Base-by-base conservation (phyloP, 2,797 vertebrate species). In the Sebastes itinus region DNA sequence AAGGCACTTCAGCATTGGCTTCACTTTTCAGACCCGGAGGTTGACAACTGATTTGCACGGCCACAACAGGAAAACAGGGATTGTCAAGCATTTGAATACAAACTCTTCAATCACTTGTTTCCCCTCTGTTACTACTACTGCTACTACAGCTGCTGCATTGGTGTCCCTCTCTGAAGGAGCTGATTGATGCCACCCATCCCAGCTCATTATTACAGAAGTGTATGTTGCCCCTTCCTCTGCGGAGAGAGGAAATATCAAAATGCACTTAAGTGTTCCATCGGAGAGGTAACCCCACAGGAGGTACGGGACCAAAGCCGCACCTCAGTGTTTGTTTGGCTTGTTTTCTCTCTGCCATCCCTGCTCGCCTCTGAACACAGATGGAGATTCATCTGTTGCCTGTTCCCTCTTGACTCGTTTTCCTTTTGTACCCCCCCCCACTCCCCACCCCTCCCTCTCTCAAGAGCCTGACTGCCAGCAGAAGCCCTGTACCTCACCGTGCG, bases 341-440 rank as follows among this genome's bases (percentile, higher is more conserved):
- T 89, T 85, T 79, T 83, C 82, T 78, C 56, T 7, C 72, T 52
- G 64, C 83, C 33, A 61, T 85, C 87, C 78, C 86, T 32, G 68
- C 88, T 84, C 9, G 72, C 68, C 83, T 92, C 77, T 78, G 86
- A 93, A 91, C 91, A 90, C 93, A 93, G 92, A 94, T 93, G 93
- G 92, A 93, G 92, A 88, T 88, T 93, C 94, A 92, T 92, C 92
- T 93, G 94, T 91, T 87, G 84, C 86, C 90, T 73, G 85, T 67
- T 93, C 85, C 91, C 92, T 87, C 87, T 90, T 90, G 88, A 91
- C 89, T 92, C 85, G 20, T 90, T 90, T 86, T 90, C 86, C 88
- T 78, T 84, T 86, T 83, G 87, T 90, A 74, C 86, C 81, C 78
- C 27, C 85, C 81, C 79, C 25, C 60, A 10, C 67, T 20, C 28